Base-by-base conservation (phyloP, 92 coral and sea anemone species). In the Actinostola sp. region DNA sequence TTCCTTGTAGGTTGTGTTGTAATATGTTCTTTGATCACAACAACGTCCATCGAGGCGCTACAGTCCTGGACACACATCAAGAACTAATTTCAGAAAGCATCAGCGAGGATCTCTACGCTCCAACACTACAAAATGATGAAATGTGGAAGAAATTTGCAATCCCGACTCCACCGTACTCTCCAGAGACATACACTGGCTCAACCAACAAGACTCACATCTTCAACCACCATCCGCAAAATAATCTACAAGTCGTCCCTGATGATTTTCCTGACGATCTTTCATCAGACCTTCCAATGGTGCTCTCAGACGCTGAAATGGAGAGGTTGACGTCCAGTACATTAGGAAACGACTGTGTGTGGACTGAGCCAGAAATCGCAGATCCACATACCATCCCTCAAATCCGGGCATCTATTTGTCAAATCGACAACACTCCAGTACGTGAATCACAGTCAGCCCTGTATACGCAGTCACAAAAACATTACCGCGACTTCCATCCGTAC, bases 101-200 rank as follows among this genome's bases (percentile, higher is more conserved):
- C 43, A 66, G 70, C 51, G 99, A 95, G 44, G 96, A 92, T 14
- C 64, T 92, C 50, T 95, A 80, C 84, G 83, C 71, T 30, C 84
- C 92, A 3, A 67, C 75, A 8, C 53, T 82, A 12, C 82, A 63
- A 25, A 88, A 60, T 67, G 99, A 95, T 43, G 96, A 86, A 16
- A 75, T 87, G 70, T 84, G 89, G 92, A 91, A 86, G 82, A 88
- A 89, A 50, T 76, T 85, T 46, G 85, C 93, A 20, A 88, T 95
- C 0, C 99, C 97, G 3, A 95, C 99, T 24, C 99, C 99, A 45
- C 99, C 99, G 51, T 95, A 89, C 72, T 91, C 97, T 5, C 99
- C 99, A 0, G 97, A 95, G 52, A 89, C 84, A 32, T 85, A 68
- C 46, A 82, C 86, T 35, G 76, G 79, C 53, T 63, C 61, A 33